phyloP scores from a whole-genome alignment of 2,888 invertebrate species.

The Thymelicus sylvestris region DNA sequence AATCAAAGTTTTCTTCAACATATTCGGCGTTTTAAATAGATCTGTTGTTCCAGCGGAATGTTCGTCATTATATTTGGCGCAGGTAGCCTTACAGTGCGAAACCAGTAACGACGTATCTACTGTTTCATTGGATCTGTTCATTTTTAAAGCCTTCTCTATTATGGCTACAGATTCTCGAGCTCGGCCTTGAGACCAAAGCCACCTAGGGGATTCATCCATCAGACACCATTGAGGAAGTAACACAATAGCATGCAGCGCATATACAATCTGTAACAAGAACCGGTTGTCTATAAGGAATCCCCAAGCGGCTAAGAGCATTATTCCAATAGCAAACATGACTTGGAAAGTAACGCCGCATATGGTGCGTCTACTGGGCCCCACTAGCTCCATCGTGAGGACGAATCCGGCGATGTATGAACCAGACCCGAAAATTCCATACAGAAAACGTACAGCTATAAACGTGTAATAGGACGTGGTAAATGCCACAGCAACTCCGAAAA shows the following conservation, averaged over 20 bases:
- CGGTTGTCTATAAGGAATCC: conserved; percentile 90
- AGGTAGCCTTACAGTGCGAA: conserved; percentile 85
- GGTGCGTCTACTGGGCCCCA: conserved; percentile 91
- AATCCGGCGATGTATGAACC: conserved; percentile 89
- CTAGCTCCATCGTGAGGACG: conserved; percentile 92
- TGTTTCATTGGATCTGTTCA: conserved; percentile 86
- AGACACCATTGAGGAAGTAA: conserved; percentile 92
- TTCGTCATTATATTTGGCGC: conserved; percentile 74
- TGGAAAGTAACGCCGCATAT: conserved; percentile 92
- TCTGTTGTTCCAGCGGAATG: conserved; percentile 87
- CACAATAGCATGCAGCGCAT: conserved; percentile 89
- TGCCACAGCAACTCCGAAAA: conserved; percentile 89
- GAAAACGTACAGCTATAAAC: conserved; percentile 87
- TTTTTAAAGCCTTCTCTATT: conserved; percentile 88
- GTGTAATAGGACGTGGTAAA: conserved; percentile 90
- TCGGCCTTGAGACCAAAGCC: conserved; percentile 94
- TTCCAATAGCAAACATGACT: conserved; percentile 91
- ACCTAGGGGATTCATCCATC: conserved; percentile 95
- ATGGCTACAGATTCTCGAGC: conserved; percentile 90
- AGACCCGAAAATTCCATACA: conserved; percentile 93
- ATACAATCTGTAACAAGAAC: conserved; percentile 90
- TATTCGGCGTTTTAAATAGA: conserved; percentile 91
- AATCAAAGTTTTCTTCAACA: conserved; percentile 91
- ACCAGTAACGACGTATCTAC: conserved; percentile 87
- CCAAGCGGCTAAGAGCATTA: conserved; percentile 93